Base-by-base conservation (phyloP, 2,888 invertebrate genomes). In the Sesamia inferens region DNA sequence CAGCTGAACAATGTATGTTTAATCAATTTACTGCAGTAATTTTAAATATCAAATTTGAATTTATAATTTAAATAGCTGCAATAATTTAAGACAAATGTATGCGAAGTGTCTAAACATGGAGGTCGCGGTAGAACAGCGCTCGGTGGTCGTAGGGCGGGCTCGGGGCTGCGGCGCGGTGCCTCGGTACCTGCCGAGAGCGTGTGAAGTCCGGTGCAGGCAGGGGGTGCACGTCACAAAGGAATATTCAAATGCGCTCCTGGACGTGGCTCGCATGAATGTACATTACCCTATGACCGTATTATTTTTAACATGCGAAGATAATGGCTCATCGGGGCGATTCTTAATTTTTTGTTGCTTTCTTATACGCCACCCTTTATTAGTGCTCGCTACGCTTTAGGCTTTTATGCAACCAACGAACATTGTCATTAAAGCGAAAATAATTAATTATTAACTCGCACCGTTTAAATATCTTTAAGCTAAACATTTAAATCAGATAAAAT, bases 281-380 rank as follows among this genome's bases (percentile, higher is more conserved):
- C 94, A 93, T 93, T 94, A 94, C 96, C 95, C 96, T 94, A 96
- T 94, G 95, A 95, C 95, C 95, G 93, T 95, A 96, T 96, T 96
- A 96, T 96, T 96, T 96, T 94, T 95, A 96, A 93, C 94, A 93
- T 94, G 90, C 91, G 90, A 95, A 95, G 96, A 96, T 96, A 96
- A 96, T 96, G 91, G 95, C 93, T 93, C 94, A 96, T 96, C 96
- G 96, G 94, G 95, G 94, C 94, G 95, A 96, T 95, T 96, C 94
- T 94, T 94, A 95, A 94, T 95, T 95, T 95, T 95, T 95, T 94
- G 93, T 94, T 89, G 93, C 92, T 92, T 94, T 93, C 94, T 95
- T 94, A 90, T 88, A 86, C 84, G 80, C 87, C 88, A 93, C 94
- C 95, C 93, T 94, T 94, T 94, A 93, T 94, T 93, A 93, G 92